Conservation (phyloP, 2,888 invertebrate genomes). For the Tholera decimalis region DNA sequence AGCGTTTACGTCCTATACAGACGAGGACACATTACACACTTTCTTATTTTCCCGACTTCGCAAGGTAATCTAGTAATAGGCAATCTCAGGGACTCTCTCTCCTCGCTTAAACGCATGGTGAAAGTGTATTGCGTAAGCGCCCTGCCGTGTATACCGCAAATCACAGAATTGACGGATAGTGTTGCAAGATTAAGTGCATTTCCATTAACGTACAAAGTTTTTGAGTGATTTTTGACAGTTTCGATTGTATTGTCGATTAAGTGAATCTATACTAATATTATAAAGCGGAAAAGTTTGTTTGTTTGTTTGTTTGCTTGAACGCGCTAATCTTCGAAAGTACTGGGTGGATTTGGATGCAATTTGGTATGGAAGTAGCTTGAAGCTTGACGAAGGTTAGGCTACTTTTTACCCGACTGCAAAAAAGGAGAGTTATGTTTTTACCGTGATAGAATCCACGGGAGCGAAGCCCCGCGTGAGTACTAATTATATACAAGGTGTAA, state of each 20-base stretch:
- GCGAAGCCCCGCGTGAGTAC: too few species aligned
- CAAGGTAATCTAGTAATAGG: constrained; percentile 88
- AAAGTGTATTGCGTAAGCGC: constrained; percentile 88
- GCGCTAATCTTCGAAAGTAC: too few species aligned
- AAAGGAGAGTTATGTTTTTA: too few species aligned
- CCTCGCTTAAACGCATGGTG: constrained; percentile 87
- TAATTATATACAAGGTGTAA: too few species aligned
- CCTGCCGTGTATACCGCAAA: constrained; percentile 83
- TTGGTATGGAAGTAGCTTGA: too few species aligned
- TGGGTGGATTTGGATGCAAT: too few species aligned
- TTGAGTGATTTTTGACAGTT: constrained; percentile 47
- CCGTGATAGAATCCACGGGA: too few species aligned
- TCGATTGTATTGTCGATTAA: background rate
- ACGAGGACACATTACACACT: constrained; percentile 80
- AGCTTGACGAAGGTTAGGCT: too few species aligned
- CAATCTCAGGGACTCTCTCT: constrained; percentile 89
- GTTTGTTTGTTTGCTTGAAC: too few species aligned
- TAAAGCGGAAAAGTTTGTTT: too few species aligned
- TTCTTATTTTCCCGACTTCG: constrained; percentile 86
- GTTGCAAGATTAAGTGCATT: constrained; percentile 57
- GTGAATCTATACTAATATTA: too few species aligned
- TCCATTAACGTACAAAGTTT: constrained; percentile 53
- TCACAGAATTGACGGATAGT: constrained; percentile 77
- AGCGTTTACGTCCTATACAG: constrained; percentile 72
- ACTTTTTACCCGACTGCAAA: too few species aligned